A percentile compares a stretch with the other conserved stretches of the same genome.
Evolutionary conservation across 1,140 invertebrate genomes (phyloP).

Genomic region (Saccostrea glomerata): DNA sequence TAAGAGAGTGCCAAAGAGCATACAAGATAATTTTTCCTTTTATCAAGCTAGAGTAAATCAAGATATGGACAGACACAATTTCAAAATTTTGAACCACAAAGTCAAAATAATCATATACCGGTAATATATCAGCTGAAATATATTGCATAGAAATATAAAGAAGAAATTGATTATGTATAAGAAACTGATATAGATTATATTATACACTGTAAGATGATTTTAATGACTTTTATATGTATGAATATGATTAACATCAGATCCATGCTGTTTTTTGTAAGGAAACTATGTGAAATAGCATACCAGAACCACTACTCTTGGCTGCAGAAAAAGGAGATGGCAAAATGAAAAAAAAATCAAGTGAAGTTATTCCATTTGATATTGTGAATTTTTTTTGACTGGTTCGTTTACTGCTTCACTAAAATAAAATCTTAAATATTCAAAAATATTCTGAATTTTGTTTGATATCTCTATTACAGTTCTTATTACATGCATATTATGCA

Average conservation of each 20-base stretch:
- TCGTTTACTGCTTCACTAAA: too few relatives aligned
- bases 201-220: not conserved
- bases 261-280: slow-evolving; percentile 16
- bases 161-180: not conserved
- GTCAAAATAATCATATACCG: not conserved
- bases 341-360: not conserved
- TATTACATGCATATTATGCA: too few relatives aligned
- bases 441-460: too few relatives aligned
- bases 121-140: not conserved
- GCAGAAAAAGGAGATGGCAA: not conserved
- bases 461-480: too few relatives aligned
- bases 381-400: too few relatives aligned
- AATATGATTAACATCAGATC: not conserved
- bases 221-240: not conserved
- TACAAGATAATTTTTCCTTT: not conserved
- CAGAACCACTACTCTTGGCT: slow-evolving; percentile 15
- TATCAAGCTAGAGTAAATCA: not conserved
- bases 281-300: slow-evolving; percentile 20
- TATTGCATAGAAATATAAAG: not conserved
- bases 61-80: too few relatives aligned
- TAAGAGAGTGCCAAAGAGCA: slow-evolving; percentile 5
- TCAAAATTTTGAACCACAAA: too few relatives aligned
- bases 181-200: not conserved
- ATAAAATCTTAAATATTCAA: too few relatives aligned
- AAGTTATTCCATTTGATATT: too few relatives aligned